These are phyloP conservation scores for Carduelis carduelis DNA, from an alignment of 2,797 vertebrate genomes.

Conservation along the genomic window DNA sequence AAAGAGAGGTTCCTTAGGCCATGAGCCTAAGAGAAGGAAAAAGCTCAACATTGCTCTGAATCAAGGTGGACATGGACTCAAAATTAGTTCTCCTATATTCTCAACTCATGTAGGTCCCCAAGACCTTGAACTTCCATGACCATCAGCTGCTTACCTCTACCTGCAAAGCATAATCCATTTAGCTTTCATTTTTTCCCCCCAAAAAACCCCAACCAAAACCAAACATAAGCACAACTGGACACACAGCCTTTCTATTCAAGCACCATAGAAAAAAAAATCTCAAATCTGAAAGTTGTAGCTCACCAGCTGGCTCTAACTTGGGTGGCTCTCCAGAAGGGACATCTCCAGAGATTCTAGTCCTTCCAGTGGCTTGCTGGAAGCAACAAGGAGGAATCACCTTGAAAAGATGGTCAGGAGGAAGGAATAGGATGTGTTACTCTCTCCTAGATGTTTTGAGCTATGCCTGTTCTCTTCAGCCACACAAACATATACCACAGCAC, in stretches of 20 bases:
- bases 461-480: not conserved
- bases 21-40: not conserved
- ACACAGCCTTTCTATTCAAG: not conserved
- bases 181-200: accelerated
- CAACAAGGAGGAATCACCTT: not conserved
- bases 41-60: not conserved
- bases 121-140: not conserved
- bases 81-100: not conserved
- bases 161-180: not conserved
- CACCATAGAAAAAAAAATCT: accelerated
- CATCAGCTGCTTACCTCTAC: not conserved
- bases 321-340: slow-evolving; percentile 3
- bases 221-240: not conserved
- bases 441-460: not conserved
- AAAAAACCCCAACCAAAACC: not conserved
- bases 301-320: not conserved
- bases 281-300: not conserved
- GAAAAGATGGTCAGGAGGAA: not conserved
- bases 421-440: not conserved
- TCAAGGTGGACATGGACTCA: not conserved
- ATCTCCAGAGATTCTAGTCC: not conserved
- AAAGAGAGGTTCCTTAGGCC: not conserved
- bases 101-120: not conserved
- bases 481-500: not conserved
- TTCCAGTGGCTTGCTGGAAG: not conserved